A percentile compares a stretch with the other conserved stretches of the same genome.
Evolutionary conservation across 2,797 vertebrate species (phyloP).

Genomic region (Falco columbarius): DNA sequence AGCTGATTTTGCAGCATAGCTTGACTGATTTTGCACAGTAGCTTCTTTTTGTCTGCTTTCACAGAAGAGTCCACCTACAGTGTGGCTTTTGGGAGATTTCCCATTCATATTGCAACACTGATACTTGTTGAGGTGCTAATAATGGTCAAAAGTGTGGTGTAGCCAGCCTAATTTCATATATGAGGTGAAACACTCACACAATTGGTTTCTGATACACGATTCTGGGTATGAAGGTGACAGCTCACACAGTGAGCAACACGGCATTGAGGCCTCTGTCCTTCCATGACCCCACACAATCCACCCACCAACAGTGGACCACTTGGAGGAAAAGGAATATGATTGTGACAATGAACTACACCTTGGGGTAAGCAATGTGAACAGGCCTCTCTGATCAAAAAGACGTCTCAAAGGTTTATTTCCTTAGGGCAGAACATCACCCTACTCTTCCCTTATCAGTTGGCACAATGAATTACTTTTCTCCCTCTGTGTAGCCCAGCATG

Average conservation of each 20-base stretch:
- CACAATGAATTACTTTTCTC: background rate
- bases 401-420: background rate
- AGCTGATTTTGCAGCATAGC: background rate
- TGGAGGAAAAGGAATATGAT: background rate
- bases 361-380: background rate
- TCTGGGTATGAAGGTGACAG: background rate
- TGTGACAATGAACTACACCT: background rate
- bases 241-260: background rate
- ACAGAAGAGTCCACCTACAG: background rate
- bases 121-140: background rate
- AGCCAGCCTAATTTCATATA: background rate
- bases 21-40: background rate
- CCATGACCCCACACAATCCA: background rate
- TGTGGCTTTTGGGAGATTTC: background rate
- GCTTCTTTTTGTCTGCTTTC: background rate
- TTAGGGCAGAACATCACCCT: background rate
- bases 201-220: background rate
- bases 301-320: background rate
- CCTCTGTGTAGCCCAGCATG: background rate
- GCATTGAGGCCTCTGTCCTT: background rate
- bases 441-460: background rate
- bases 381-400: background rate
- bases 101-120: background rate
- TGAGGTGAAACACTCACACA: accelerated
- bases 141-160: background rate